Conservation (phyloP, 2,888 invertebrate genomes). For the Drosophila demipolita region DNA sequence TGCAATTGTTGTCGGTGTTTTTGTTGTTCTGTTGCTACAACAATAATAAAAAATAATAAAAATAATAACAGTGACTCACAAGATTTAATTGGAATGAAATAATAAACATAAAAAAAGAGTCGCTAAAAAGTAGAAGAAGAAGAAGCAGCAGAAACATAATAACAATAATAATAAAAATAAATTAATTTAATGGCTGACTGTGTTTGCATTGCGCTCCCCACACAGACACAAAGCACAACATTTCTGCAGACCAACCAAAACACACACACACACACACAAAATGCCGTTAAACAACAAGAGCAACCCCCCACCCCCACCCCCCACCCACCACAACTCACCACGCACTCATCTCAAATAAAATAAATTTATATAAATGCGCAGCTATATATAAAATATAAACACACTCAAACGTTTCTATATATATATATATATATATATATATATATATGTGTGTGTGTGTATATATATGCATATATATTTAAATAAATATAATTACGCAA, state of each 20-base stretch:
- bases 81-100: constrained; percentile 82
- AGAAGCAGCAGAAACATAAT: constrained; percentile 57
- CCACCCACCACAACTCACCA: neutral
- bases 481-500: constrained; percentile 75
- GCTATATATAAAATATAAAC: constrained; percentile 12
- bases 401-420: neutral
- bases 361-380: constrained; percentile 54
- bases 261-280: neutral
- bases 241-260: constrained; percentile 1
- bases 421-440: neutral
- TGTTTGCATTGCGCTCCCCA: constrained; percentile 36
- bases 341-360: constrained; percentile 19
- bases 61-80: constrained; percentile 50
- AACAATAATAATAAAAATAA: constrained; percentile 83
- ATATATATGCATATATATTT: constrained; percentile 37
- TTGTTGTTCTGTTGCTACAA: constrained; percentile 13
- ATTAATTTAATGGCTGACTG: constrained; percentile 78
- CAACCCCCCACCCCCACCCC: neutral
- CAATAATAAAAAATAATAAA: constrained; percentile 35
- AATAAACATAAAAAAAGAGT: constrained; percentile 69
- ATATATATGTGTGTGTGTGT: neutral
- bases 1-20: constrained; percentile 12
- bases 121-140: constrained; percentile 29
- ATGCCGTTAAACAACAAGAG: constrained; percentile 19
- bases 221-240: constrained; percentile 18